Base-by-base conservation (phyloP, 2,888 invertebrate species). In the Andrena haemorrhoa region DNA sequence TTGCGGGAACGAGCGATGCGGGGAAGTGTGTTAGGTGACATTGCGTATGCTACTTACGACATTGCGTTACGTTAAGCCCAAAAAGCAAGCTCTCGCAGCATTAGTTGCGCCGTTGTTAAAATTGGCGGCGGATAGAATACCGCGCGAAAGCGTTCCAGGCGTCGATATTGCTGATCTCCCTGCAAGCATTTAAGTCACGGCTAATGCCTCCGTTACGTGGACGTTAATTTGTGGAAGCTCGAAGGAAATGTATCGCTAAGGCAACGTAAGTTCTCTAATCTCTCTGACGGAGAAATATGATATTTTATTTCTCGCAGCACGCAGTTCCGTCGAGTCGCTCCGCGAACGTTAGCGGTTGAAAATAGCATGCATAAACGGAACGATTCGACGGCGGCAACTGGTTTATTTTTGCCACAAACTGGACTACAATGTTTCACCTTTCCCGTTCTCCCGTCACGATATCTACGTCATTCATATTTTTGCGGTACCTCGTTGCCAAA, bases 11-110 rank as follows among this genome's bases (percentile, higher is more conserved):
- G 2, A 60, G 35, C n/a, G 20, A 3, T 10, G 31, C n/a, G 29
- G 8, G 49, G 12, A 23, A 23, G 6, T 58, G 64, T 64, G 70
- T 70, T 73, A 65, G 10, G 33, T 73, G 58, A 68, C 61, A 72
- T 70, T 86, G 65, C 64, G 58, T 56, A 56, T 74, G 82, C 89
- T 93, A 93, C 93, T 93, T 93, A 93, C 93, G 87, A 84, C 92
- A 92, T 92, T 66, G 86, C 82, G 86, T 84, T 86, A 86, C 77
- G 82, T 88, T 88, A 91, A 88, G 85, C 84, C 86, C 86, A 84
- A 89, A 90, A 79, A 91, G 88, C 88, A 88, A 89, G 86, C 85
- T 87, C 89, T 86, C 85, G 73, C 86, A 92, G 91, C 92, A 75
- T 74, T 77, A 81, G 76, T 74, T 69, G 79, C 63, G 79, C 56